Percentiles rank a stretch among this genome's conserved stretches.
Conservation (phyloP, 1,140 invertebrate genomes). For the Luehdorfia chinensis region DNA sequence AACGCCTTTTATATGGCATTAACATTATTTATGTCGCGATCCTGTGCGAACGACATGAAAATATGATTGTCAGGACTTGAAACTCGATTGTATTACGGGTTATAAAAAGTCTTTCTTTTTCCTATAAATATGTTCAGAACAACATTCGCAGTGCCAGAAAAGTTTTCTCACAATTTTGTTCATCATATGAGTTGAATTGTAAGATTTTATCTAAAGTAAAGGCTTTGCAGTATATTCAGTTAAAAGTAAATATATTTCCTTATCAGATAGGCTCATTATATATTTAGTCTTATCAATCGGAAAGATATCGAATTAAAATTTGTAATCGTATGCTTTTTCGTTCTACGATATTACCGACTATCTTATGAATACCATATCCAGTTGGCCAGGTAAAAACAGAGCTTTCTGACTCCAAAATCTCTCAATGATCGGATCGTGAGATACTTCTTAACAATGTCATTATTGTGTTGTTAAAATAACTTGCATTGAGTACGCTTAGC, state of each 20-base stretch:
- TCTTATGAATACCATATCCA: constrained; percentile 56
- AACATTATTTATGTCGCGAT: constrained; percentile 62
- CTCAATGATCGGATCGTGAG: constrained; percentile 33
- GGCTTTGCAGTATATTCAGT: no score
- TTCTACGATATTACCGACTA: constrained; percentile 39
- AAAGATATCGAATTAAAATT: background rate
- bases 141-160: background rate
- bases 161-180: constrained; percentile 14
- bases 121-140: constrained; percentile 10
- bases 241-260: no score
- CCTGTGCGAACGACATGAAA: constrained; percentile 18
- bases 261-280: no score
- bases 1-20: constrained; percentile 65
- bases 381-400: constrained; percentile 31
- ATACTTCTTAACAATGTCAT: constrained; percentile 38
- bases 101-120: constrained; percentile 15
- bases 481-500: constrained; percentile 4
- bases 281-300: background rate
- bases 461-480: constrained; percentile 19
- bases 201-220: constrained; percentile 1
- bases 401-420: constrained; percentile 23
- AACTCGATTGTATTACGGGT: constrained; percentile 16
- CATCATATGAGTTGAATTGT: constrained; percentile 3
- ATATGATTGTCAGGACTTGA: constrained; percentile 24
- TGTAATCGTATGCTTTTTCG: constrained; percentile 11